Evolutionary conservation across 2,113 vertebrate genomes (phyloP).

Genomic region (Perca fluviatilis): DNA sequence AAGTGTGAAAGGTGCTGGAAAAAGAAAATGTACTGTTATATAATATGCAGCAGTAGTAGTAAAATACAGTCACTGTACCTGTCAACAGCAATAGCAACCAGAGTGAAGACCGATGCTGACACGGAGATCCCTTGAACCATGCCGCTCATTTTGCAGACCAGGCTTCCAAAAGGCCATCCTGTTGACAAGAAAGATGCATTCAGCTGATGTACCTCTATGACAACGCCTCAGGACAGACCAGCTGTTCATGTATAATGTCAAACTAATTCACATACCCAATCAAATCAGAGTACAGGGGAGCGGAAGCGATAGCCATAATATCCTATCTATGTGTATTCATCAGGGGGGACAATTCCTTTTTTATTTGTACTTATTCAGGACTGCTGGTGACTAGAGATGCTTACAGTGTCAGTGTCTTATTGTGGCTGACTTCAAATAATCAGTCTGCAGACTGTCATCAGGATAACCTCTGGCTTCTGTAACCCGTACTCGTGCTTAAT

Average conservation of each 20-base stretch:
- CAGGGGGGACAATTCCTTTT: neutral
- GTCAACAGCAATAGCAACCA: constrained; percentile 94
- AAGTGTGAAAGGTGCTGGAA: neutral
- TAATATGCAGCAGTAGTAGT: neutral
- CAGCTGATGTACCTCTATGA: neutral
- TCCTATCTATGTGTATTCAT: neutral
- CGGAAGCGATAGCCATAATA: neutral
- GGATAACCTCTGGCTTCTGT: neutral
- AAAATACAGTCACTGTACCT: constrained; percentile 82
- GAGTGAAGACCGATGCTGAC: constrained; percentile 94
- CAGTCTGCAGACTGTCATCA: neutral
- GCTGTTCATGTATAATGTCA: neutral
- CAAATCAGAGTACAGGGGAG: neutral
- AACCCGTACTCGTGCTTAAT: neutral
- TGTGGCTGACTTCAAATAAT: neutral
- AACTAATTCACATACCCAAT: constrained; percentile 8
- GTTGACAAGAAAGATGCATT: constrained; percentile 46
- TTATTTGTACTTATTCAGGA: neutral
- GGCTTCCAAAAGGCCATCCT: constrained; percentile 97
- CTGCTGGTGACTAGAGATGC: neutral
- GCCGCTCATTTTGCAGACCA: constrained; percentile 94
- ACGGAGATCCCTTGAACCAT: constrained; percentile 95
- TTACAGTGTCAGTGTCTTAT: constrained; percentile 17
- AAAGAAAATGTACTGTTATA: neutral
- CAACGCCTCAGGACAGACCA: constrained; percentile 2